Base-by-base conservation (phyloP, 2,888 invertebrate genomes). In the Diachrysia chrysitis region DNA sequence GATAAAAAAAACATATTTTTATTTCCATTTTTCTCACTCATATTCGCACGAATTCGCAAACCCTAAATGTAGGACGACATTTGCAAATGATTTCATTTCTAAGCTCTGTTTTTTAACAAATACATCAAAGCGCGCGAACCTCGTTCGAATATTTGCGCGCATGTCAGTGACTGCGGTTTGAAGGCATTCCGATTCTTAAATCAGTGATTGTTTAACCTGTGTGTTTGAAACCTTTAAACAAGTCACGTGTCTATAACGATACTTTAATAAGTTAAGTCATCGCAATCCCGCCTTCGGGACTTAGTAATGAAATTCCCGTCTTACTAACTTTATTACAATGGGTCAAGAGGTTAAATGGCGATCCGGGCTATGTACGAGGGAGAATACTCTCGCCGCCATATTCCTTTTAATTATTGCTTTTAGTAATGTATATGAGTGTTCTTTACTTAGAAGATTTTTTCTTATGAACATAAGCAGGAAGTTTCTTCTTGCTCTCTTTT, bases 271-370 rank as follows among this genome's bases (percentile, higher is more conserved):
- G 84, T 83, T 78, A 83, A 85, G 85, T 83, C 85, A 81, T 85
- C 78, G 73, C 71, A 37, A 59, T 58, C 67, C 66, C 55, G 76
- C 76, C 82, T 75, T 71, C 62, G 73, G 69, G 72, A 79, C 72
- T 79, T 79, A 78, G 76, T 85, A 88, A 87, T 88, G 86, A 83
- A 87, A 86, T 87, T 83, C 86, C 83, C 87, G 82, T 81, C 87
- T 85, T 79, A 73, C 82, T 90, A 90, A 90, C 88, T 86, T 90
- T 85, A 88, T 90, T 90, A 90, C 86, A 74, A 83, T 80, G 87
- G 90, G 90, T 88, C 90, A 87, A 82, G 81, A 88, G 90, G 90
- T 90, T 90, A 90, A 90, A 87, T 90, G 89, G 86, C 86, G 76
- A 86, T 87, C 72, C 71, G 60, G 69, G 63, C 70, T 53, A 58